Percentiles rank a stretch among this genome's conserved stretches.
Evolutionary conservation across 2,888 invertebrate genomes (phyloP).

Genomic region (Drosophila paucipuncta): DNA sequence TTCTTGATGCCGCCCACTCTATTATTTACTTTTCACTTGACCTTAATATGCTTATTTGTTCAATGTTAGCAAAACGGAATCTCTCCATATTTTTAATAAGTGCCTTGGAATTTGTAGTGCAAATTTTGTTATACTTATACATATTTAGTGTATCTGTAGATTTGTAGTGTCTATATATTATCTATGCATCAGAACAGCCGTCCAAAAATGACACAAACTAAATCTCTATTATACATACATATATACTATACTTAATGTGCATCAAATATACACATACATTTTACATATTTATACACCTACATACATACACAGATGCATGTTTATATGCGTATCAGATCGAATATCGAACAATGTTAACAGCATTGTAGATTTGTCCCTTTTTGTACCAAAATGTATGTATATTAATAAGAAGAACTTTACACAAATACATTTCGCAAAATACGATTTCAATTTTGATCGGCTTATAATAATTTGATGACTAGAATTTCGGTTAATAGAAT

Average conservation of each 20-base stretch:
- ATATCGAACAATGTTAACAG: slow-evolving; percentile 27
- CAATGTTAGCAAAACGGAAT: slow-evolving; percentile 25
- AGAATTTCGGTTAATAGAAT: slow-evolving; percentile 33
- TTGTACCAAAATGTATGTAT: slow-evolving; percentile 32
- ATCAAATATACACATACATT: slow-evolving; percentile 16
- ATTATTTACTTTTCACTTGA: slow-evolving; percentile 13
- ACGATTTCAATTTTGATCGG: slow-evolving; percentile 31
- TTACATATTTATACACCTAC: slow-evolving; percentile 28
- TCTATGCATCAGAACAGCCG: slow-evolving; percentile 26
- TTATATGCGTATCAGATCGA: slow-evolving; percentile 17
- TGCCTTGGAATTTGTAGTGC: slow-evolving; percentile 61
- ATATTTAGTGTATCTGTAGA: slow-evolving; percentile 19
- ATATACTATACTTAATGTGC: slow-evolving; percentile 2
- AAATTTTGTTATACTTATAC: slow-evolving; percentile 40
- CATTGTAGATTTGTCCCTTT: slow-evolving; percentile 8
- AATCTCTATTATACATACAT: neutral
- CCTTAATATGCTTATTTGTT: slow-evolving; percentile 4
- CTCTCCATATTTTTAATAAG: slow-evolving; percentile 27
- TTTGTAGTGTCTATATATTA: slow-evolving; percentile 14
- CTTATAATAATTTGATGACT: slow-evolving; percentile 16
- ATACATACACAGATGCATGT: slow-evolving; percentile 9
- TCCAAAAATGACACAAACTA: slow-evolving; percentile 32
- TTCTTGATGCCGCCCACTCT: slow-evolving; percentile 34
- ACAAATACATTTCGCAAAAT: slow-evolving; percentile 35
- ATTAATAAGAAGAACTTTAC: slow-evolving; percentile 40